Evolutionary conservation across 2,797 vertebrate species (phyloP).

Genomic region (Peromyscus nudipes): DNA sequence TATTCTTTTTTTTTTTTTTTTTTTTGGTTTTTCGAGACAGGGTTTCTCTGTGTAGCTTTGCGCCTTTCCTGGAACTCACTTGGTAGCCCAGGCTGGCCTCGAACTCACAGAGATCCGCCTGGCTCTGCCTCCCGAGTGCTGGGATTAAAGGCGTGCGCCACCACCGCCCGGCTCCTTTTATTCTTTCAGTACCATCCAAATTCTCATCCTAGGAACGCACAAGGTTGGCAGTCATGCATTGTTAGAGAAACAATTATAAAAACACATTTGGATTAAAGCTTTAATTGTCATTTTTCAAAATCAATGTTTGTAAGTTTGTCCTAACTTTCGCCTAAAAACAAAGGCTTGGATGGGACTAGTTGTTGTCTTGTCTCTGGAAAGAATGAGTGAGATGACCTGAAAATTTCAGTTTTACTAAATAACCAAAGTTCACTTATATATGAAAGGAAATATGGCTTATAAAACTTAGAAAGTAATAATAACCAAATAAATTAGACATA

Average conservation of each 20-base stretch:
- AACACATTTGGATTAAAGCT: background rate
- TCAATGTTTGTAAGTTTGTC: slow-evolving; percentile 44
- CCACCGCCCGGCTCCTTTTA: too few relatives aligned
- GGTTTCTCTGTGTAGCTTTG: too few relatives aligned
- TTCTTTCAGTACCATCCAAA: background rate
- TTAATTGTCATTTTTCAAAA: slow-evolving; percentile 68
- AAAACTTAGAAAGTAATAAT: background rate
- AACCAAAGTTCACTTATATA: background rate
- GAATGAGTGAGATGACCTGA: background rate
- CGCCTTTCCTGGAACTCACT: too few relatives aligned
- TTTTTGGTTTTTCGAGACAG: too few relatives aligned
- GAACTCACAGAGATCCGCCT: too few relatives aligned
- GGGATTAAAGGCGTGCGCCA: too few relatives aligned
- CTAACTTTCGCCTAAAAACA: background rate
- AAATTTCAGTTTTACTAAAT: background rate
- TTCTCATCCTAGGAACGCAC: background rate
- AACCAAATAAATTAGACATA: background rate
- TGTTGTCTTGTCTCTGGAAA: background rate
- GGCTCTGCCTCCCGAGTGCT: too few relatives aligned
- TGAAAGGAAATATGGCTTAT: background rate
- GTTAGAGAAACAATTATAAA: slow-evolving; percentile 58
- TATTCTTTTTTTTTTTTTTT: too few relatives aligned
- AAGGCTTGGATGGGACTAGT: background rate
- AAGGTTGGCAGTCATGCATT: slow-evolving; percentile 12
- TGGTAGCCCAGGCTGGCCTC: too few relatives aligned